phyloP scores from a whole-genome alignment of 1,140 invertebrate species.

The Leptoteleia sp. region DNA sequence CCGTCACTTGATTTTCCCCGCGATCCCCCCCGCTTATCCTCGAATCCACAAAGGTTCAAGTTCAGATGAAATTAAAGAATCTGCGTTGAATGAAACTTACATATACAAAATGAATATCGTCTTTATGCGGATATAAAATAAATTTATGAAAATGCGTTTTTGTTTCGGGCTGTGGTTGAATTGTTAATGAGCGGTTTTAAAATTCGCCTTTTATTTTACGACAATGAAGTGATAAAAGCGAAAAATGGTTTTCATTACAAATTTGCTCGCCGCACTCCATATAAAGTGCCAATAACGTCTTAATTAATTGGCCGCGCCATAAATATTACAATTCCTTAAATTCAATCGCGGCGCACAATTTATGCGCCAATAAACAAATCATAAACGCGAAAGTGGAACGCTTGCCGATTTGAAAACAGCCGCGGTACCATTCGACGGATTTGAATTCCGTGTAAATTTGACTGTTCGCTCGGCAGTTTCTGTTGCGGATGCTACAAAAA shows the following conservation, averaged over 20 bases:
- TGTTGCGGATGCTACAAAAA: neutral
- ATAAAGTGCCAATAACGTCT: constrained; percentile 12
- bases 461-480: neutral
- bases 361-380: neutral
- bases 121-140: constrained; percentile 33
- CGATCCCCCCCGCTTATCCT: neutral
- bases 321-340: constrained; percentile 13
- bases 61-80: constrained; percentile 1
- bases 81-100: neutral
- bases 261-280: constrained; percentile 27
- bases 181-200: constrained; percentile 42
- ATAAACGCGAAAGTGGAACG: neutral
- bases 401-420: neutral
- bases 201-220: constrained; percentile 43
- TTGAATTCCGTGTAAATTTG: constrained; percentile 9
- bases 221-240: constrained; percentile 39
- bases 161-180: constrained; percentile 20
- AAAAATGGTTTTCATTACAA: constrained; percentile 21
- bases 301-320: constrained; percentile 12
- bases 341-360: neutral
- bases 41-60: too few species aligned
- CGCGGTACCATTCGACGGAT: constrained; percentile 4
- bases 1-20: too few species aligned
- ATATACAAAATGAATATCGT: constrained; percentile 29
- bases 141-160: constrained; percentile 43